Percentiles rank a stretch among this genome's conserved stretches.
Conservation (phyloP, 1,140 invertebrate species). For the Cyrtorhinus lividipennis region DNA sequence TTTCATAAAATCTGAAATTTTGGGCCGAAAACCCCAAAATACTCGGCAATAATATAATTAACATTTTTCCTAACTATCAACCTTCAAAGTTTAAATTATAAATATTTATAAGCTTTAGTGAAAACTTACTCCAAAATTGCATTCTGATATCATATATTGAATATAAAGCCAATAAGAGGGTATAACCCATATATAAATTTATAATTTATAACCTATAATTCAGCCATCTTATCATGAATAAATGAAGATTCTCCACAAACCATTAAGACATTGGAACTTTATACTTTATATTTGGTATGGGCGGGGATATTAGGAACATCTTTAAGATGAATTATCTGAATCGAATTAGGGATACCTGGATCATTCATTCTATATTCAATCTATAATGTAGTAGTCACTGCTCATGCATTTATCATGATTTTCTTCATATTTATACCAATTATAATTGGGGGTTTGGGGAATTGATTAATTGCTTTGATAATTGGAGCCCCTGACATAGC, state of each 20-base stretch:
- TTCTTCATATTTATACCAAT: constrained; percentile 65
- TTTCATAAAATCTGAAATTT: too few species aligned
- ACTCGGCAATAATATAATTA: too few species aligned
- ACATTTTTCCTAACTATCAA: too few species aligned
- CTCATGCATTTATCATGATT: constrained; percentile 62
- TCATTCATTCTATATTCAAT: constrained; percentile 45
- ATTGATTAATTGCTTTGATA: constrained; percentile 59
- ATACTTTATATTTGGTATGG: constrained; percentile 58
- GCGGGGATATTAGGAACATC: constrained; percentile 34
- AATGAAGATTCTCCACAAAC: constrained; percentile 41
- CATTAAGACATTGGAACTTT: constrained; percentile 62
- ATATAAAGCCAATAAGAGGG: too few species aligned
- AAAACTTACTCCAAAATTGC: too few species aligned
- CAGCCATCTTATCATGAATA: too few species aligned
- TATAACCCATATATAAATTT: too few species aligned
- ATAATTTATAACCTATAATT: too few species aligned
- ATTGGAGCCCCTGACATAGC: constrained; percentile 40
- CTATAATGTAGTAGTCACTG: constrained; percentile 55
- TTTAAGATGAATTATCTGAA: background rate
- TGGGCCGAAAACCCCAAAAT: too few species aligned
- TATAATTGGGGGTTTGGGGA: constrained; percentile 64
- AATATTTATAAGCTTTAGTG: too few species aligned
- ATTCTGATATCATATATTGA: too few species aligned
- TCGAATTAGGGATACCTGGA: background rate
- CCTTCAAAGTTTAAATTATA: too few species aligned